Base-by-base conservation (phyloP, 2,113 vertebrate species). In the Vanacampus margaritifer region DNA sequence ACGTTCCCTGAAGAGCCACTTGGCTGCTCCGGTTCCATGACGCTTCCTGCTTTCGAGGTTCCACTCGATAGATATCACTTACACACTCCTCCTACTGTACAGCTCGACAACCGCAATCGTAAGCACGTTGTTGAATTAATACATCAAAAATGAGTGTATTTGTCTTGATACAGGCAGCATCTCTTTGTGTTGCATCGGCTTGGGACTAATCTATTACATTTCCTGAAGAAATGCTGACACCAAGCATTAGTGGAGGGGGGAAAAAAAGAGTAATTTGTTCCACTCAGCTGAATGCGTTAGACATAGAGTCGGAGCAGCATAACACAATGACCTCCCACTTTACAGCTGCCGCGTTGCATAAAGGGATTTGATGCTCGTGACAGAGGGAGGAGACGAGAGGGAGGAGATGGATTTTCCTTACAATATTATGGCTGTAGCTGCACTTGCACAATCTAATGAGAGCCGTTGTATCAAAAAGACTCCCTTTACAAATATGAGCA, bases 341-440 rank as follows among this genome's bases (percentile, higher is more conserved):
- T 43, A 66, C 24, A 70, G 19, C 58, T 57, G 28, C 24, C 28
- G 54, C 35, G 72, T 63, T 62, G 41, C 10, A 83, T 69, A 19
- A 82, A 73, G 74, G 64, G 8, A 74, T 69, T 71, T 43, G 39
- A 39, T 65, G 48, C 67, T 65, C 54, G 17, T 59, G 59, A 79
- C 67, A 64, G 67, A 67, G 24, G 48, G 64, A 50, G 51, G 26
- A 51, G 45, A 67, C 7, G 28, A 4, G 3, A 57, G 14, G 45
- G 45, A 46, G 45, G 50, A 12, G 23, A 53, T 3, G 19, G 36
- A 23, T 61, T 61, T 61, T 41, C 59, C 37, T 14, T 13, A 43
- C 35, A 41, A 39, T 12, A 58, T 21, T 26, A 57, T 61, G 28
- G 24, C 23, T 10, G 50, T 58, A 2, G 56, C 56, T 35, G 9